These are phyloP conservation scores for Callopanchax toddi DNA, from an alignment of 2,113 vertebrate genomes.

Conservation along the genomic window DNA sequence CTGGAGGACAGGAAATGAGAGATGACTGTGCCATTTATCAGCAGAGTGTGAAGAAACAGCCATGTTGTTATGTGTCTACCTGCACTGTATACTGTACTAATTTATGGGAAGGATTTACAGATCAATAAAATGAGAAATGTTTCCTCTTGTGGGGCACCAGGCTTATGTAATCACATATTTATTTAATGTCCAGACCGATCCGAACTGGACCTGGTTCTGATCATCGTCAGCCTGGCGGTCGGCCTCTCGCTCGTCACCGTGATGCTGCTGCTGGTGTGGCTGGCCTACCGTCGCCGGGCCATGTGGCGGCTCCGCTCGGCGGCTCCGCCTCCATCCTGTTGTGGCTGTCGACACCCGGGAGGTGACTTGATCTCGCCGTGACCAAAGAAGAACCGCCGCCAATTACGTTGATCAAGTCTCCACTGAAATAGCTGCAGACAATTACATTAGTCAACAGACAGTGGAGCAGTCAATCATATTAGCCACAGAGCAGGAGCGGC, in stretches of 20 bases:
- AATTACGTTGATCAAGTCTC: constrained; percentile 60
- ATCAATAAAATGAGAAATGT: not conserved
- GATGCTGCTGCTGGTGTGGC: constrained; percentile 60
- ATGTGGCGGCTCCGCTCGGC: constrained; percentile 27
- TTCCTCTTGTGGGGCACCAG: not conserved
- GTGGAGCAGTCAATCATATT: constrained; percentile 71
- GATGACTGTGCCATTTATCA: constrained; percentile 44
- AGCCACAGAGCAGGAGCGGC: constrained; percentile 41
- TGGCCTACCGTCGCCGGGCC: constrained; percentile 50
- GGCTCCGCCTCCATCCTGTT: constrained; percentile 30
- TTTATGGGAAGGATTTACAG: not conserved
- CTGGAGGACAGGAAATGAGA: constrained; percentile 51
- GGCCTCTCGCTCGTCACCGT: constrained; percentile 51
- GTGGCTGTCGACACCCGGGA: constrained; percentile 38
- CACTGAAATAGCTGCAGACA: constrained; percentile 64
- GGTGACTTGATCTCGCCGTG: constrained; percentile 61
- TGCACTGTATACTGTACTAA: not conserved
- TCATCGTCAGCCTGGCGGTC: constrained; percentile 54
- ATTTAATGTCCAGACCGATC: constrained; percentile 40
- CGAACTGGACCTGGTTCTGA: constrained; percentile 42
- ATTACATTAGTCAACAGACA: constrained; percentile 73
- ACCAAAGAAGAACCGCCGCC: constrained; percentile 50
- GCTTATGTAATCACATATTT: not conserved
- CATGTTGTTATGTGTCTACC: not conserved
- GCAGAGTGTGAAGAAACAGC: constrained; percentile 2